These are phyloP conservation scores for Ommatoiulus sabulosus DNA, from an alignment of 2,888 invertebrate genomes.

Conservation along the genomic window DNA sequence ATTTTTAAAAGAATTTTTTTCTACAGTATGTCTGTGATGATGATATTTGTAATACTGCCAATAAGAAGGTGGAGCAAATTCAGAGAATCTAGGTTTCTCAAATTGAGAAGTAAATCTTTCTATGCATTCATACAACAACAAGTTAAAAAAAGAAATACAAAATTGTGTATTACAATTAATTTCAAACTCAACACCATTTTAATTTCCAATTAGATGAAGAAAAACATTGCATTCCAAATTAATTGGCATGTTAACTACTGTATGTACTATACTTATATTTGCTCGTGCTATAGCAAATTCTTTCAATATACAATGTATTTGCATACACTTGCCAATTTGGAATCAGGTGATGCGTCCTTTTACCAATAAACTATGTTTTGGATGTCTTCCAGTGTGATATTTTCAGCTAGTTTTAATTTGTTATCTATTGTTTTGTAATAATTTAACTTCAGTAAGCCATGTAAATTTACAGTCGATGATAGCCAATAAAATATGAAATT, in stretches of 20 bases:
- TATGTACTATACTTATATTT: neutral
- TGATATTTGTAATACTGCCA: too few species aligned
- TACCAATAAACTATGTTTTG: neutral
- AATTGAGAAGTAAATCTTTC: neutral
- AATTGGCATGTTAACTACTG: neutral
- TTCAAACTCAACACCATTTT: too few species aligned
- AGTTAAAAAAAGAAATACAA: too few species aligned
- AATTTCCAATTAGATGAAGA: too few species aligned
- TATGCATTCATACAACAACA: neutral
- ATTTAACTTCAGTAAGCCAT: neutral
- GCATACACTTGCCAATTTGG: neutral
- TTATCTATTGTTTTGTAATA: constrained; percentile 22
- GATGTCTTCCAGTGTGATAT: constrained; percentile 9
- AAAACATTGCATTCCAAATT: constrained; percentile 2
- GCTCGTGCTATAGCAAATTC: neutral
- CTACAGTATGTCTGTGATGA: too few species aligned
- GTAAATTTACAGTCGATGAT: neutral
- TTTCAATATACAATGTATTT: neutral
- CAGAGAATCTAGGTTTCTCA: neutral
- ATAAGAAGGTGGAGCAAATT: neutral
- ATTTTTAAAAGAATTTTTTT: too few species aligned
- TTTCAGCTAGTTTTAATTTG: neutral
- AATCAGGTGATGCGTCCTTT: neutral
- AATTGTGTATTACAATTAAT: too few species aligned
- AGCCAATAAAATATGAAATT: neutral